phyloP scores from a whole-genome alignment of 2,113 vertebrate genomes.

The Callopanchax toddi region DNA sequence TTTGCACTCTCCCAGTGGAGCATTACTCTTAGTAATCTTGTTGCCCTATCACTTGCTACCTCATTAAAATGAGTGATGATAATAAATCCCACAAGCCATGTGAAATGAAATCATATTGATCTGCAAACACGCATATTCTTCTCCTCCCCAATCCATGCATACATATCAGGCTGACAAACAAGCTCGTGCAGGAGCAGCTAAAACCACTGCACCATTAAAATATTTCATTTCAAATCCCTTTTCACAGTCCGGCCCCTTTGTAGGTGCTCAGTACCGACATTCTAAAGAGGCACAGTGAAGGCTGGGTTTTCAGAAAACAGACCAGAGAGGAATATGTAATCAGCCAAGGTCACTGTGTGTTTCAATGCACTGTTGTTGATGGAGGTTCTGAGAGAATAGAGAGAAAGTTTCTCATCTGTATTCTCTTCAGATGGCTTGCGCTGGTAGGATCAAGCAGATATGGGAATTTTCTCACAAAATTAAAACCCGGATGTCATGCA shows the following conservation, averaged over 20 bases:
- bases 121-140: slow-evolving; percentile 38
- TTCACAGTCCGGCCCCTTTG: slow-evolving; percentile 52
- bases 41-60: slow-evolving; percentile 70
- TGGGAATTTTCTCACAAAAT: slow-evolving; percentile 64
- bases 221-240: slow-evolving; percentile 55
- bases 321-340: slow-evolving; percentile 65
- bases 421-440: slow-evolving; percentile 72
- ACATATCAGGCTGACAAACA: slow-evolving; percentile 47
- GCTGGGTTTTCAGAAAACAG: slow-evolving; percentile 40
- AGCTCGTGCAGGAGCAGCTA: slow-evolving; percentile 3
- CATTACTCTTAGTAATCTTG: slow-evolving; percentile 66
- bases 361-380: slow-evolving; percentile 53
- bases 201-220: slow-evolving; percentile 38
- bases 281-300: slow-evolving; percentile 30
- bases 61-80: slow-evolving; percentile 77
- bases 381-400: slow-evolving; percentile 55
- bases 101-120: slow-evolving; percentile 72
- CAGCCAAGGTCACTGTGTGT: slow-evolving; percentile 71
- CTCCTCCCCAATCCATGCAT: slow-evolving; percentile 20
- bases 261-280: slow-evolving; percentile 31
- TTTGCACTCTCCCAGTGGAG: slow-evolving; percentile 58
- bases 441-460: slow-evolving; percentile 69
- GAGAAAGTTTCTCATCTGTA: slow-evolving; percentile 72
- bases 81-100: slow-evolving; percentile 68
- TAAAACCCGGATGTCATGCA: slow-evolving; percentile 73